phyloP scores from a whole-genome alignment of 2,888 invertebrate species.

The Suillia variegata region DNA sequence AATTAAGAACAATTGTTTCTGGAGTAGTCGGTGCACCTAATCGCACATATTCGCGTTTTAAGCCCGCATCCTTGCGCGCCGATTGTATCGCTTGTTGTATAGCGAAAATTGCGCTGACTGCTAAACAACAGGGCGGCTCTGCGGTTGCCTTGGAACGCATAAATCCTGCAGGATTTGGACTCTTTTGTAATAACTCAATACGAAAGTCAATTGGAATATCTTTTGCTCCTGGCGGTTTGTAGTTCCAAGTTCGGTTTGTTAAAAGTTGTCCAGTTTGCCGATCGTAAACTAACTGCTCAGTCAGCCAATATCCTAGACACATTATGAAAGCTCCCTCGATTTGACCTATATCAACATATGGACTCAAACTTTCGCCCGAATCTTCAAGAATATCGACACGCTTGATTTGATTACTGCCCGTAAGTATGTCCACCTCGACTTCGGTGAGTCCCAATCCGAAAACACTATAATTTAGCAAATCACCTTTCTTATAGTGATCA shows the following conservation, averaged over 20 bases:
- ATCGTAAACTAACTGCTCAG: slow-evolving; percentile 71
- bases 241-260: slow-evolving; percentile 80
- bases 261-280: slow-evolving; percentile 68
- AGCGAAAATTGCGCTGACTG: slow-evolving; percentile 66
- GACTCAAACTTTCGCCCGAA: slow-evolving; percentile 72
- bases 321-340: slow-evolving; percentile 78
- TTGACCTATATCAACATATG: slow-evolving; percentile 74
- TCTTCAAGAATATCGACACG: slow-evolving; percentile 76
- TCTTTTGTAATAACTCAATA: slow-evolving; percentile 70
- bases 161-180: slow-evolving; percentile 69
- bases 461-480: slow-evolving; percentile 66
- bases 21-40: slow-evolving; percentile 48
- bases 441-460: slow-evolving; percentile 71
- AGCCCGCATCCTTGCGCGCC: slow-evolving; percentile 69
- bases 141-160: slow-evolving; percentile 74
- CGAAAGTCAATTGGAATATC: slow-evolving; percentile 78
- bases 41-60: slow-evolving; percentile 42
- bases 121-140: slow-evolving; percentile 66
- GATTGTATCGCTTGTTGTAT: slow-evolving; percentile 70
- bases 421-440: slow-evolving; percentile 77
- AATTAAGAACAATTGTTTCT: slow-evolving; percentile 39
- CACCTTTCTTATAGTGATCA: slow-evolving; percentile 64
- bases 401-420: slow-evolving; percentile 71
- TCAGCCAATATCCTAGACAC: slow-evolving; percentile 76
- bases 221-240: slow-evolving; percentile 75